Evolutionary conservation across 2,113 vertebrate genomes (phyloP), one percentile per base, ranked within the genome.

Genomic region (Psephotus haematonotus): DNA sequence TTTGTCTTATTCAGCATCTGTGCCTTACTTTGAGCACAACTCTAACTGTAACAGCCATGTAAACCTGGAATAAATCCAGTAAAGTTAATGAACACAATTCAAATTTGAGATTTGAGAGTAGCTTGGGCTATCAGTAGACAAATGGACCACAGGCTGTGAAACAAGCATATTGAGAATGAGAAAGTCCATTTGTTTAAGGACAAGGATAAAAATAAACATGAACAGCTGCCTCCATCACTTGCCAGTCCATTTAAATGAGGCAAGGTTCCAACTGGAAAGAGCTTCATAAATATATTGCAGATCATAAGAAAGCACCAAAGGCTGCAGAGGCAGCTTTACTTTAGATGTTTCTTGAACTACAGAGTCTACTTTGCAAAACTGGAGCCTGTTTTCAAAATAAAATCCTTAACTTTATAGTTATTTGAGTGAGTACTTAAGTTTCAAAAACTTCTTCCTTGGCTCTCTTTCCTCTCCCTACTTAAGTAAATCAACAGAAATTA

Each of bases 211-310:
- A 89, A 78, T 67, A 92, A 93, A 94, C 87, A 89, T 53, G 72
- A 94, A 67, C 92, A 94, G 84, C 81, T 97, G 92, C 78, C 64
- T 87, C 69, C 49, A 53, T 71, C 49, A 23, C 50, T 91, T 7
- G 11, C 81, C 72, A 91, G 90, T 89, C 69, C 72, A 91, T 86
- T 74, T 65, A 83, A 92, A 59, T 0, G 0, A 89, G 87, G 69
- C 50, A 87, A 53, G 8, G 25, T 33, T 97, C 87, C 93, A 92
- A 68, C 11, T 63, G 74, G 69, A 79, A 78, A 68, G 86, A 75
- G 29, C 13, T 71, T 23, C 31, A 87, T 25, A 59, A 62, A 94
- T 83, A 80, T 19, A 92, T 37, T 78, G 47, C 24, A 31, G 50
- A 63, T 19, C 59, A 86, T 35, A 80, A 55, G 24, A 92, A 76